Evolutionary conservation across 2,888 invertebrate species (phyloP).

Genomic region (Drosophila putrida): DNA sequence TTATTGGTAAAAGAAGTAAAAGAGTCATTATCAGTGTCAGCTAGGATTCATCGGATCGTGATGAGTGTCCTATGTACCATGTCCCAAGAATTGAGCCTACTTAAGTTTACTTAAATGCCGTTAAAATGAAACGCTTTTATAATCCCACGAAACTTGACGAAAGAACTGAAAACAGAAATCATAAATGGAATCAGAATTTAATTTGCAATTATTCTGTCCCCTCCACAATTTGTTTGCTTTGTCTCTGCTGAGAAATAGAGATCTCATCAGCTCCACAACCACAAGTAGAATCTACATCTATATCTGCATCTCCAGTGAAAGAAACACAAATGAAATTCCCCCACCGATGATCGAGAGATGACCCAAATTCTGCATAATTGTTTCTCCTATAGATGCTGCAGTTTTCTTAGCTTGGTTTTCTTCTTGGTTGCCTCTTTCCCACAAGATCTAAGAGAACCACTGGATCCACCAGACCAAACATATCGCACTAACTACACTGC

Average conservation of each 20-base stretch:
- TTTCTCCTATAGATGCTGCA: slow-evolving; percentile 56
- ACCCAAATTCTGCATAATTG: slow-evolving; percentile 76
- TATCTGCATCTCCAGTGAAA: slow-evolving; percentile 13
- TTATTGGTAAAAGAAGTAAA: slow-evolving; percentile 54
- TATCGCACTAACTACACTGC: slow-evolving; percentile 36
- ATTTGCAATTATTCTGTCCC: slow-evolving; percentile 61
- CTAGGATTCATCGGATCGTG: slow-evolving; percentile 52
- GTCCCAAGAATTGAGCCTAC: slow-evolving; percentile 12
- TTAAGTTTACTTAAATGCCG: slow-evolving; percentile 48
- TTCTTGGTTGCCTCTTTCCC: slow-evolving; percentile 32
- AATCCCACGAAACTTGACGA: slow-evolving; percentile 37
- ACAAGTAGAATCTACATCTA: slow-evolving; percentile 14
- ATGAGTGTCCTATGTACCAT: slow-evolving; percentile 55
- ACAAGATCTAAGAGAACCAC: slow-evolving; percentile 23
- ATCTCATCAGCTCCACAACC: slow-evolving; percentile 53
- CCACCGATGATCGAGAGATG: slow-evolving; percentile 58
- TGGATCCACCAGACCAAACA: slow-evolving; percentile 18
- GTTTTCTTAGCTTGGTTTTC: slow-evolving; percentile 38
- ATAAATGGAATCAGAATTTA: slow-evolving; percentile 65
- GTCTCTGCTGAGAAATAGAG: slow-evolving; percentile 57
- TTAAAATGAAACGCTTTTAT: slow-evolving; percentile 54
- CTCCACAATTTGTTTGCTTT: slow-evolving; percentile 36
- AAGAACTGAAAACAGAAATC: slow-evolving; percentile 39
- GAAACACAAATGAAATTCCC: slow-evolving; percentile 44
- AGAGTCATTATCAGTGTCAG: slow-evolving; percentile 22